phyloP scores from a whole-genome alignment of 2,113 vertebrate genomes.

The Nothocercus nigrocapillus region DNA sequence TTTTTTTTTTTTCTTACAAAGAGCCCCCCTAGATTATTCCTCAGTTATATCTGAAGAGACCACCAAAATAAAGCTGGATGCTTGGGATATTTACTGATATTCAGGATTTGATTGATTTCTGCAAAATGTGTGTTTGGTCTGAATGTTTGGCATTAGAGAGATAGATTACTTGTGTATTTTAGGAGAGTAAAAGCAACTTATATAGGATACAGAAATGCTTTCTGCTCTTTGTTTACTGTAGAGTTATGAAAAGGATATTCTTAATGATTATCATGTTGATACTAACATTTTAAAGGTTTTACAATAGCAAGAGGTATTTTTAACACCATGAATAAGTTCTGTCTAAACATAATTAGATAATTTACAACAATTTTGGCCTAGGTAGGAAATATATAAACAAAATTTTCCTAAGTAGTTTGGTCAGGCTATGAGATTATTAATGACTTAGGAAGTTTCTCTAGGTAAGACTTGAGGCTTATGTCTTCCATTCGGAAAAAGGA shows the following conservation, averaged over 20 bases:
- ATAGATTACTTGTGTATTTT: constrained; percentile 15
- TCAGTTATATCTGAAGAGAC: background rate
- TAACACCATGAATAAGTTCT: background rate
- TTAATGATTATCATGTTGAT: background rate
- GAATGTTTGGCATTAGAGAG: background rate
- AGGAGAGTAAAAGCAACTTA: background rate
- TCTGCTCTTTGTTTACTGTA: constrained; percentile 27
- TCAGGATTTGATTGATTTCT: background rate
- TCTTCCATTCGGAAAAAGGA: background rate
- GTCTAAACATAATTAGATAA: background rate
- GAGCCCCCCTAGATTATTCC: background rate
- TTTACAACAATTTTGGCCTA: background rate
- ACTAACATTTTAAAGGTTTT: constrained; percentile 48
- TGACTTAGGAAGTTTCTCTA: background rate
- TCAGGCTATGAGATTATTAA: background rate
- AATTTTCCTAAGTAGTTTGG: background rate
- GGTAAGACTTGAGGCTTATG: background rate
- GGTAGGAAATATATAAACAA: background rate
- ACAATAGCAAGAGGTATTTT: background rate
- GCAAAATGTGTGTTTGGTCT: background rate
- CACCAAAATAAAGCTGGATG: background rate
- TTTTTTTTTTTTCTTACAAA: background rate
- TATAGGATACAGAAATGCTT: background rate
- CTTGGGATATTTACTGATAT: background rate
- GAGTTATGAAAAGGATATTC: constrained; percentile 16